phyloP scores from a whole-genome alignment of 2,888 invertebrate species.

The Patella pellucida region DNA sequence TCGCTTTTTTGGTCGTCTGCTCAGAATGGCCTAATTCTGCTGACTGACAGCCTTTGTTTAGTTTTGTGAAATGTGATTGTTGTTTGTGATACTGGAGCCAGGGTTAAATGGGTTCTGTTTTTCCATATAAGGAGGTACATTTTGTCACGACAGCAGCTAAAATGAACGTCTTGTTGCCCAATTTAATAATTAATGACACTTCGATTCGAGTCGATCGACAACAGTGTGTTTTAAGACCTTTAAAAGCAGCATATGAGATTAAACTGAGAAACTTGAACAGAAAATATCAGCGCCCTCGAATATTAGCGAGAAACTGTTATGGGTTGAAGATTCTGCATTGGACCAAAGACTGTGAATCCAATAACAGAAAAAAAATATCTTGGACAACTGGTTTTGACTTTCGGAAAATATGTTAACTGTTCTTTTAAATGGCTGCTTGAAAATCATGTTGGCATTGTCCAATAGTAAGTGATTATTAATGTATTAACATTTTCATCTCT shows the following conservation, averaged over 20 bases:
- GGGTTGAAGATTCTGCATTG: neutral
- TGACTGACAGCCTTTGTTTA: no score
- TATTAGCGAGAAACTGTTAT: neutral
- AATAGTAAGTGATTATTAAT: no score
- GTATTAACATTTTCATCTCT: no score
- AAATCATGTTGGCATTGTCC: constrained; percentile 2
- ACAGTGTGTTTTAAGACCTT: neutral
- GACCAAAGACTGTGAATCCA: neutral
- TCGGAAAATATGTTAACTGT: neutral
- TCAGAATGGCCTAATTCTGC: no score
- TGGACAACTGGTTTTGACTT: neutral
- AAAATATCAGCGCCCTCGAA: neutral
- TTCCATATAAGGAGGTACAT: no score
- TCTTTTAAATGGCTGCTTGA: neutral
- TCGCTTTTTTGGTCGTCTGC: no score
- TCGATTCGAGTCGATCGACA: neutral
- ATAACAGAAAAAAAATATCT: neutral
- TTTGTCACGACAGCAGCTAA: no score
- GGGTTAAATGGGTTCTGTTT: no score
- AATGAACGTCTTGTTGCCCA: neutral
- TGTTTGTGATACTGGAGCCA: no score
- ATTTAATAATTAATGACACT: neutral
- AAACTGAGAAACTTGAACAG: neutral
- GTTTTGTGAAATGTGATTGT: no score
- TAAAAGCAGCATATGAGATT: neutral